These are phyloP conservation scores for Rhinopomastus cyanomelas DNA, from an alignment of 2,113 vertebrate species.

Conservation along the genomic window DNA sequence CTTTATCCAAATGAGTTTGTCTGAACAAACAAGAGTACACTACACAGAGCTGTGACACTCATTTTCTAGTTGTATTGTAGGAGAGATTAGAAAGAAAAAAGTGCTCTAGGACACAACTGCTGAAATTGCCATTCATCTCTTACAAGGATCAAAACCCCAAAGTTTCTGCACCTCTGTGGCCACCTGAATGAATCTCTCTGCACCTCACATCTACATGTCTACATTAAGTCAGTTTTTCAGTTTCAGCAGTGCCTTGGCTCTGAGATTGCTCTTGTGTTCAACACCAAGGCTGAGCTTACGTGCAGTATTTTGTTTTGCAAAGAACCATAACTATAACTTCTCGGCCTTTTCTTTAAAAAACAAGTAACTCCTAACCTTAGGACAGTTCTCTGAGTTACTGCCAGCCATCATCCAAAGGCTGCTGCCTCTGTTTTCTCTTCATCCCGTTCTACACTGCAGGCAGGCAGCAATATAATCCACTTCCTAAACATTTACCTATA, in stretches of 20 bases:
- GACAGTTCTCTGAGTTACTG: neutral
- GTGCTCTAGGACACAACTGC: neutral
- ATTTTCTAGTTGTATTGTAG: neutral
- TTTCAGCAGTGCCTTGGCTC: neutral
- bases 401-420: neutral
- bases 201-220: neutral
- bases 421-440: neutral
- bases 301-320: neutral
- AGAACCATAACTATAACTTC: neutral
- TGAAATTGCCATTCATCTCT: neutral
- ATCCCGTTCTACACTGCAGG: neutral
- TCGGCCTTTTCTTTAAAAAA: no score
- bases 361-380: neutral
- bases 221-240: neutral
- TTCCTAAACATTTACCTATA: neutral
- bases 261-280: neutral
- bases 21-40: neutral
- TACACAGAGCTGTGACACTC: neutral
- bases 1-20: neutral
- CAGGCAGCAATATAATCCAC: neutral
- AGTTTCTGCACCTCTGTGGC: neutral
- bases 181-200: neutral
- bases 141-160: neutral
- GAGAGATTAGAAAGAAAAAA: neutral
- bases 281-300: neutral